Conservation (phyloP, 2,113 vertebrate species). For the Callocephalon fimbriatum region DNA sequence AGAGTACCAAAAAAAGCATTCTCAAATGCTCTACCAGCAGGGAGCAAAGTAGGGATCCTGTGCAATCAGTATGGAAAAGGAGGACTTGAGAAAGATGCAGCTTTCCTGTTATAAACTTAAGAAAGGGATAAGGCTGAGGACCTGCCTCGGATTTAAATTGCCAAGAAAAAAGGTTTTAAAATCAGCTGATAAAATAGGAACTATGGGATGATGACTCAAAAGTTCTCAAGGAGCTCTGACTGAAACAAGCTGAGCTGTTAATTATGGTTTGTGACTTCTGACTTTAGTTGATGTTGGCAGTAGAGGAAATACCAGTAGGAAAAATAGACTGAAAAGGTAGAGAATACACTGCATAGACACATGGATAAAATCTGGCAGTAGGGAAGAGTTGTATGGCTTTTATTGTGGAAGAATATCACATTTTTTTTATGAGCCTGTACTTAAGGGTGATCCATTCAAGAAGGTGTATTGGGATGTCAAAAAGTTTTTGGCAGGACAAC, state of each 20-base stretch:
- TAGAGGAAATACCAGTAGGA: background rate
- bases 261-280: background rate
- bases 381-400: background rate
- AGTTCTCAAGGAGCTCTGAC: background rate
- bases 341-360: background rate
- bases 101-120: background rate
- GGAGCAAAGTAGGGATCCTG: background rate
- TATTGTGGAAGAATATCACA: background rate
- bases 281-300: background rate
- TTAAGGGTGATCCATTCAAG: background rate
- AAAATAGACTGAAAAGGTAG: background rate
- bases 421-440: background rate
- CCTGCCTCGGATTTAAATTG: background rate
- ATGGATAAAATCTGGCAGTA: background rate
- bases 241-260: background rate
- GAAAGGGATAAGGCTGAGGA: background rate
- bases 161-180: background rate
- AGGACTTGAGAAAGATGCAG: background rate
- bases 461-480: background rate
- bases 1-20: background rate
- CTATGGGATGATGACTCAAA: background rate
- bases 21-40: background rate
- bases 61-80: background rate
- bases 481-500: background rate
- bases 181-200: background rate